Percentiles rank a stretch among this genome's conserved stretches.
phyloP scores from a whole-genome alignment of 2,888 invertebrate species.

The Polia nebulosa region DNA sequence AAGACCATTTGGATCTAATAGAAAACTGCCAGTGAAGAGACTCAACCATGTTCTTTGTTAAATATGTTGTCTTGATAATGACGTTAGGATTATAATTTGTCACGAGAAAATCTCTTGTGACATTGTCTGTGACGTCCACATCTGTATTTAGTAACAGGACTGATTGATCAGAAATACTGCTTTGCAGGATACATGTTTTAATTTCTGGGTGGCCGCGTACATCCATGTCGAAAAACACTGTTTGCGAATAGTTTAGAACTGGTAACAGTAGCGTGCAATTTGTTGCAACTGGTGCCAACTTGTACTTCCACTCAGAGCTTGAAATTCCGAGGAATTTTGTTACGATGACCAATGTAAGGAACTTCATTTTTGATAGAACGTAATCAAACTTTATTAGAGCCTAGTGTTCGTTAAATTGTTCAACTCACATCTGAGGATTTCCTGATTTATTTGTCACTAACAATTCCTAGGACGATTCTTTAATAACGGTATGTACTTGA shows the following conservation, averaged over 20 bases:
- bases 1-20: conserved; percentile 64
- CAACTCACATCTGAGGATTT: conserved; percentile 3
- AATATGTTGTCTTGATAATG: conserved; percentile 56
- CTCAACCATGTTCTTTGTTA: conserved; percentile 55
- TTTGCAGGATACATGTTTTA: conserved; percentile 40
- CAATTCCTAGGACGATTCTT: background rate
- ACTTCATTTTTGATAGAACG: conserved; percentile 26
- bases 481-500: conserved; percentile 1
- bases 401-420: background rate
- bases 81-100: conserved; percentile 56
- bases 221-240: conserved; percentile 33
- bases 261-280: conserved; percentile 33
- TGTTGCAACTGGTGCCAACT: conserved; percentile 3
- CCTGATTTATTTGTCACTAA: background rate
- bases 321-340: conserved; percentile 6
- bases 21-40: conserved; percentile 31
- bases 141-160: conserved; percentile 31
- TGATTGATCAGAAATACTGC: conserved; percentile 15
- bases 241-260: conserved; percentile 30
- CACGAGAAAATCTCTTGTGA: background rate
- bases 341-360: background rate
- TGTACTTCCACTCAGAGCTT: background rate
- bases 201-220: conserved; percentile 3
- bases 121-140: background rate
- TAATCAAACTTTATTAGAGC: background rate